Evolutionary conservation across 2,113 vertebrate genomes (phyloP).

Genomic region (Eubucco bourcierii): DNA sequence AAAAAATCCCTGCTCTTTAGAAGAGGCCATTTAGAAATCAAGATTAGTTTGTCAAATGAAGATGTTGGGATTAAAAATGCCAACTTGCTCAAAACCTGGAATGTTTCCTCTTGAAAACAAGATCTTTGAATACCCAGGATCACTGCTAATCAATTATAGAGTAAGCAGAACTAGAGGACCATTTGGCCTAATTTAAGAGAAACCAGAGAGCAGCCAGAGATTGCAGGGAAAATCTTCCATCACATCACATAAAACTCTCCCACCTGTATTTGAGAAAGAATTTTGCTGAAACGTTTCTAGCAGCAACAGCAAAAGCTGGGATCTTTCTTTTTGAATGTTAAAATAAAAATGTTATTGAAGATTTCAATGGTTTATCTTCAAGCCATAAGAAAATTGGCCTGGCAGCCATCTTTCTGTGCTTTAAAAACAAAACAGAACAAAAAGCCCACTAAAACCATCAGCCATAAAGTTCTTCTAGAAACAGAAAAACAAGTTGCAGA

Average conservation of each 20-base stretch:
- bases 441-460: background rate
- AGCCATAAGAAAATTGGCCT: background rate
- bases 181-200: conserved; percentile 27
- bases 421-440: background rate
- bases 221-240: background rate
- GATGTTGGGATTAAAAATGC: conserved; percentile 46
- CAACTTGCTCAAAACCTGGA: conserved; percentile 47
- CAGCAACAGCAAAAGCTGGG: background rate
- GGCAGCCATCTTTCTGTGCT: background rate
- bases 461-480: background rate
- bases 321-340: background rate
- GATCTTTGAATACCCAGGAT: conserved; percentile 12
- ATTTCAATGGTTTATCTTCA: background rate
- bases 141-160: conserved; percentile 32
- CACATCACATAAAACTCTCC: background rate
- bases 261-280: background rate
- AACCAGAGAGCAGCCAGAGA: background rate
- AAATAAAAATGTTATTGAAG: background rate
- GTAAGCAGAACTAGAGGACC: conserved; percentile 17
- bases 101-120: conserved; percentile 27
- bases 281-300: background rate
- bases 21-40: conserved; percentile 68
- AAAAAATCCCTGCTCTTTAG: conserved; percentile 21
- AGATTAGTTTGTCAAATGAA: conserved; percentile 32
- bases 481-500: background rate